Conservation (phyloP, 2,888 invertebrate species). For the Temnothorax rugatulus region DNA sequence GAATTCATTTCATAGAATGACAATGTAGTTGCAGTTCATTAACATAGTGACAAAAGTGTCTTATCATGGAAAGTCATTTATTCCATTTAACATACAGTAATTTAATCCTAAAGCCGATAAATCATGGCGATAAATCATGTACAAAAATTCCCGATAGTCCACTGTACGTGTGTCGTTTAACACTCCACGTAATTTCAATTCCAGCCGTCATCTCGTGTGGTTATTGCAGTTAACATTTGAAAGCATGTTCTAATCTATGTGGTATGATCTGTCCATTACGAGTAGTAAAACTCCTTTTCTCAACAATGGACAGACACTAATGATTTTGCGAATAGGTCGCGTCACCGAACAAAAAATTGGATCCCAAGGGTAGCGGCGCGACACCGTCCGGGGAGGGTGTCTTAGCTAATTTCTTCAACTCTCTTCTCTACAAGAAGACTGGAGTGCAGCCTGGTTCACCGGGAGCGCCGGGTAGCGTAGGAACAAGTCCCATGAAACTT, state of each 20-base stretch:
- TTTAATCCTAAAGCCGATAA: neutral
- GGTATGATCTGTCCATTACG: slow-evolving; percentile 79
- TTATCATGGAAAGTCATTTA: neutral
- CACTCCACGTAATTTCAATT: slow-evolving; percentile 41
- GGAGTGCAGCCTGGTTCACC: slow-evolving; percentile 89
- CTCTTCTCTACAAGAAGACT: slow-evolving; percentile 97
- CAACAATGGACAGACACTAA: slow-evolving; percentile 62
- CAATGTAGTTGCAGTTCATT: slow-evolving; percentile 10
- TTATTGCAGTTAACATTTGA: slow-evolving; percentile 70
- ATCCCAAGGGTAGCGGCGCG: slow-evolving; percentile 87
- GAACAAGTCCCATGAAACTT: slow-evolving; percentile 81
- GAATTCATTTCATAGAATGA: slow-evolving; percentile 31
- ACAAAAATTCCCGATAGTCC: neutral
- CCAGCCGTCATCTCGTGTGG: slow-evolving; percentile 54
- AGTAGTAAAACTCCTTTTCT: slow-evolving; percentile 34
- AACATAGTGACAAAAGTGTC: neutral
- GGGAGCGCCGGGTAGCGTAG: slow-evolving; percentile 86
- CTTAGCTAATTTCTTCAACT: slow-evolving; percentile 99
- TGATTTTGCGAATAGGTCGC: slow-evolving; percentile 79
- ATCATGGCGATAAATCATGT: neutral
- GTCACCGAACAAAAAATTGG: slow-evolving; percentile 90
- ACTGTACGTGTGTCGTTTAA: slow-evolving; percentile 17
- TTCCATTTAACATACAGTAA: slow-evolving; percentile 31
- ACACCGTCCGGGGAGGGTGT: slow-evolving; percentile 96
- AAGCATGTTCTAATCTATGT: slow-evolving; percentile 84